A percentile compares a stretch with the other conserved stretches of the same genome.
Conservation (phyloP, 2,888 invertebrate species). For the Andrena praecox region DNA sequence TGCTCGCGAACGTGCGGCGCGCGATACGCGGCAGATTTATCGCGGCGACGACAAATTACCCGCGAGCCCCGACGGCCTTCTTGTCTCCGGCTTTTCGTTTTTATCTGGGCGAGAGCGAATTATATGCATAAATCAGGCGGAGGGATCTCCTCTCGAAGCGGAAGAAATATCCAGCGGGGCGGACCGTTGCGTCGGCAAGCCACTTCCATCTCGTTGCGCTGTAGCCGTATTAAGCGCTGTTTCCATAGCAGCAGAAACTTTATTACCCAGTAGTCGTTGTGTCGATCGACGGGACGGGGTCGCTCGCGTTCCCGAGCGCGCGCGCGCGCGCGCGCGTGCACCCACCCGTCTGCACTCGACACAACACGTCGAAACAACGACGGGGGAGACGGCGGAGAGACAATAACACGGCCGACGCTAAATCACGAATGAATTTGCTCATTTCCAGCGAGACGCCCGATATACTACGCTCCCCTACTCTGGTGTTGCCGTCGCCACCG, state of each 20-base stretch:
- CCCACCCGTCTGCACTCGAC: slow-evolving; percentile 23
- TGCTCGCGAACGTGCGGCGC: not conserved
- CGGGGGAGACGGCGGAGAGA: not conserved
- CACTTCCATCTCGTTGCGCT: slow-evolving; percentile 29
- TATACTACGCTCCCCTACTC: not conserved
- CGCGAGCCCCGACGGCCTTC: not conserved
- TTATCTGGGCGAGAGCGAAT: slow-evolving; percentile 18
- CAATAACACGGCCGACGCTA: slow-evolving; percentile 21
- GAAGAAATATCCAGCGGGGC: slow-evolving; percentile 44
- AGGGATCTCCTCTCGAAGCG: slow-evolving; percentile 21
- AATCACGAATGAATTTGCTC: slow-evolving; percentile 48
- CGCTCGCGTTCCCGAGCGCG: not conserved
- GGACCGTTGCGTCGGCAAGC: slow-evolving; percentile 22
- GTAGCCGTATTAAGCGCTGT: slow-evolving; percentile 72
- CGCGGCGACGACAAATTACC: not conserved
- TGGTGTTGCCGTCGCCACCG: not conserved
- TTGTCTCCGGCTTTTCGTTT: slow-evolving; percentile 13
- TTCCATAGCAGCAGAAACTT: slow-evolving; percentile 74
- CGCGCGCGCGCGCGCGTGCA: slow-evolving; percentile 19
- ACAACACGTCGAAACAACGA: slow-evolving; percentile 9
- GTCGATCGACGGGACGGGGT: slow-evolving; percentile 43
- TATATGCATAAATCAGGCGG: slow-evolving; percentile 37
- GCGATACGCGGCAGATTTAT: slow-evolving; percentile 3
- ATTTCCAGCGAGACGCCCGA: slow-evolving; percentile 13
- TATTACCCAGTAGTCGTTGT: slow-evolving; percentile 66